Evolutionary conservation across 2,888 invertebrate species (phyloP).

Genomic region (Horisme vitalbata): DNA sequence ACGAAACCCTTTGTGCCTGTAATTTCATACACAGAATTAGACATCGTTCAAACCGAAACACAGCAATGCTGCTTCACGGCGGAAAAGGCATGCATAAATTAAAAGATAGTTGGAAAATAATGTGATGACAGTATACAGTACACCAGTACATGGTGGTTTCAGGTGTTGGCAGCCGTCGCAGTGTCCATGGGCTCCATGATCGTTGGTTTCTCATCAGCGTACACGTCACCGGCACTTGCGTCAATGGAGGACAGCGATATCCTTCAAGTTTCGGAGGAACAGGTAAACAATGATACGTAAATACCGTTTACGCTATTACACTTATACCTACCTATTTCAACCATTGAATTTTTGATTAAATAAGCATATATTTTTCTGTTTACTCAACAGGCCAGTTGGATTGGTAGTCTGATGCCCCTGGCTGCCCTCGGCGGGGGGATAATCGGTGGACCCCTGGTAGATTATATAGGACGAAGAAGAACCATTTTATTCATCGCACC

Average conservation of each 20-base stretch:
- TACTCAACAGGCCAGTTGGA: constrained; percentile 89
- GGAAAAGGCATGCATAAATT: too few relatives aligned
- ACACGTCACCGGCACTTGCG: constrained; percentile 93
- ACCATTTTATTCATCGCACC: constrained; percentile 91
- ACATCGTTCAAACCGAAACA: too few relatives aligned
- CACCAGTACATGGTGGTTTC: too few relatives aligned
- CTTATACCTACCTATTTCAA: too few relatives aligned
- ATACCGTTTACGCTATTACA: too few relatives aligned
- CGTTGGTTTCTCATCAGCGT: constrained; percentile 93
- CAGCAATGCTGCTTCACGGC: too few relatives aligned
- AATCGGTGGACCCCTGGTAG: constrained; percentile 92
- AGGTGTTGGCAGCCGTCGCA: constrained; percentile 93
- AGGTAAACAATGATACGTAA: constrained; percentile 71
- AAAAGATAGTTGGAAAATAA: too few relatives aligned
- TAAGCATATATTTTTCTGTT: constrained; percentile 3
- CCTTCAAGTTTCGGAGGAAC: constrained; percentile 83
- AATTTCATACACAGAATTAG: too few relatives aligned
- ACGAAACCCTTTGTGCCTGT: too few relatives aligned
- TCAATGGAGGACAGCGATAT: constrained; percentile 86
- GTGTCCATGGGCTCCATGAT: constrained; percentile 95
- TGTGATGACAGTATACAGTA: too few relatives aligned
- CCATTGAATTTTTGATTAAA: neutral
- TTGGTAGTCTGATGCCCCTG: constrained; percentile 94
- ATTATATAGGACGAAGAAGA: constrained; percentile 91
- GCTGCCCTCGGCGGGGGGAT: constrained; percentile 93